Base-by-base conservation (phyloP, 2,797 vertebrate genomes). In the Halcyon chelicuti region DNA sequence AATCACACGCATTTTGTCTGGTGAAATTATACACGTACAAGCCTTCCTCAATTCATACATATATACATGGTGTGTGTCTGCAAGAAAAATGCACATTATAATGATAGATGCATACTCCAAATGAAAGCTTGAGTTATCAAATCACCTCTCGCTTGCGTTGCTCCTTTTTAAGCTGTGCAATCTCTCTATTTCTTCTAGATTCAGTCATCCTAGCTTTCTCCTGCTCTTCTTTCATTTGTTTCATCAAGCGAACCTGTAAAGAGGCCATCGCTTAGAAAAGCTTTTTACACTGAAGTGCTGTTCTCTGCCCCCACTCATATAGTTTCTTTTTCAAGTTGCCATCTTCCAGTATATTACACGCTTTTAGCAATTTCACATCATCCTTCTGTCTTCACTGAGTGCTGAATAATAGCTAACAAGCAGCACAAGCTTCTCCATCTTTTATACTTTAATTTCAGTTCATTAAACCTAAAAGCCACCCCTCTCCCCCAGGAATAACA, bases 221-320 rank as follows among this genome's bases (percentile, higher is more conserved):
- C 97, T 99, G 99, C 71, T 99, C 99, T 95, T 99, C 99, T 96
- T 99, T 99, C 99, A 99, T 99, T 98, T 99, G 99, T 75, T 99
- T 99, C 99, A 99, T 99, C 85, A 99, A 97, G 25, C 97, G 97
- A 97, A 99, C 99, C 99, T 99, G 96, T 71, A 85, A 94, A 91
- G 54, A 79, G 25, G 17, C 26, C 26, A 83, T 37, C 40, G 86
- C 29, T 96, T 85, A 86, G 49, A 82, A 84, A 82, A 75, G 39
- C 12, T 31, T 21, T 16, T 68, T 66, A 78, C 16, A 37, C 6
- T 28, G 12, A 81, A 93, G 19, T 60, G 28, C 62, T 77, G 62
- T n/a, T 92, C 61, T 57, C 61, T 81, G 44, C 4, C 49, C 19
- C 11, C 22, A 77, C 6, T 72, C 15, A 55, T 2, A 33, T 4